Percentiles rank a stretch among this genome's conserved stretches.
Conservation (phyloP, 2,888 invertebrate species). For the Muschampia plurimacula region DNA sequence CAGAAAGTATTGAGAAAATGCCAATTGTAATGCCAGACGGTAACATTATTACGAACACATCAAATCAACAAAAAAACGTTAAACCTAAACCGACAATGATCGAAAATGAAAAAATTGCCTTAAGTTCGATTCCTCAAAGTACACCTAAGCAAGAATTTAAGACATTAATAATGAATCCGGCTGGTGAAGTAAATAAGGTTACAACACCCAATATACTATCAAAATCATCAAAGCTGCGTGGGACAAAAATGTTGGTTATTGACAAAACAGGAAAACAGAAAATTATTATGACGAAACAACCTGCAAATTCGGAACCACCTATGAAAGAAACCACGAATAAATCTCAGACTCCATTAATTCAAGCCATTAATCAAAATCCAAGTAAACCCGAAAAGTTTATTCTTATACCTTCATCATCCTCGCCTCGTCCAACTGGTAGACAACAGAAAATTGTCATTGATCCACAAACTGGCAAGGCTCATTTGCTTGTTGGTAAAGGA, state of each 20-base stretch:
- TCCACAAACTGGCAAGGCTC: conserved; percentile 79
- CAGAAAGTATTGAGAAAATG: conserved; percentile 89
- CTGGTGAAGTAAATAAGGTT: conserved; percentile 65
- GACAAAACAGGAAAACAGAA: conserved; percentile 81
- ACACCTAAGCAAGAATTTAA: conserved; percentile 68
- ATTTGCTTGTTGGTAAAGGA: conserved; percentile 70
- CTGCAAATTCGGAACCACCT: conserved; percentile 53
- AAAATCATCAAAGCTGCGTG: conserved; percentile 76
- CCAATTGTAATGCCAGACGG: conserved; percentile 86
- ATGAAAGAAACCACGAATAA: conserved; percentile 64
- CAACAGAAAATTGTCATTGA: conserved; percentile 81
- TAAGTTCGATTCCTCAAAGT: conserved; percentile 52
- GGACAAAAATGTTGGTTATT: conserved; percentile 77
- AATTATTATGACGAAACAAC: conserved; percentile 74
- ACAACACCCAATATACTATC: conserved; percentile 81
- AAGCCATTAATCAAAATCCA: conserved; percentile 59
- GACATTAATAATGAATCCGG: conserved; percentile 72
- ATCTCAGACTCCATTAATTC: conserved; percentile 54
- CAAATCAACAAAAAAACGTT: conserved; percentile 64
- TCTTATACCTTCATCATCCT: conserved; percentile 69
- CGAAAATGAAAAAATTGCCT: conserved; percentile 65
- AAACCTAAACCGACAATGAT: conserved; percentile 63
- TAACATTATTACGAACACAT: conserved; percentile 66
- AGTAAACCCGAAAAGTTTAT: conserved; percentile 76
- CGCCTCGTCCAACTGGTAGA: conserved; percentile 66